Percentiles rank a stretch among this genome's conserved stretches.
These are phyloP conservation scores for Champsocephalus esox DNA, from an alignment of 2,797 vertebrate genomes.

Conservation along the genomic window DNA sequence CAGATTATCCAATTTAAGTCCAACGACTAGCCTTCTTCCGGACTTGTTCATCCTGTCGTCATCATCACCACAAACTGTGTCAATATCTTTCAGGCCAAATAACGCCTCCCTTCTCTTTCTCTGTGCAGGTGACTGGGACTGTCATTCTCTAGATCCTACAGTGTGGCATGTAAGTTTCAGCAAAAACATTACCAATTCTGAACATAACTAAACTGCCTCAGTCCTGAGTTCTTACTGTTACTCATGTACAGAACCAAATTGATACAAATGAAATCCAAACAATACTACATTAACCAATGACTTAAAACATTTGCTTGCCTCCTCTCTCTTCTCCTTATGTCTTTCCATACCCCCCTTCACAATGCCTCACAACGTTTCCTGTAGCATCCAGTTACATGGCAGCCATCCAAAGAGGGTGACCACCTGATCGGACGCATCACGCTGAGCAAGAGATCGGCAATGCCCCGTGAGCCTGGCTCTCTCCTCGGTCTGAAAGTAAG, in stretches of 20 bases:
- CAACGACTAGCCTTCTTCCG: too few relatives aligned
- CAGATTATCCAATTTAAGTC: too few relatives aligned
- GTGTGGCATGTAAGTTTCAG: conserved; percentile 94
- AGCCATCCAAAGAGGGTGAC: conserved; percentile 98
- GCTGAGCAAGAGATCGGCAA: conserved; percentile 95
- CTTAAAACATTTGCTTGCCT: not conserved
- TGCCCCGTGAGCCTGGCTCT: conserved; percentile 96
- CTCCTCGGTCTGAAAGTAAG: conserved; percentile 96
- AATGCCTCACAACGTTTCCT: not conserved
- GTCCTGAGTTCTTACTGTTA: not conserved
- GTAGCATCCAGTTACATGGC: conserved; percentile 99
- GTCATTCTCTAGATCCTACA: conserved; percentile 95
- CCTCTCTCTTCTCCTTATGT: not conserved
- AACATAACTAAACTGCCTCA: not conserved
- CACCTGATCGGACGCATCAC: conserved; percentile 97
- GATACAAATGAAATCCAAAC: not conserved
- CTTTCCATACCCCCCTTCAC: not conserved
- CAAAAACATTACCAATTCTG: conserved; percentile 7
- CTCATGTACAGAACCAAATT: not conserved
- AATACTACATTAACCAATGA: not conserved
- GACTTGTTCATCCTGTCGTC: too few relatives aligned
- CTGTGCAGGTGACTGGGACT: conserved; percentile 95
- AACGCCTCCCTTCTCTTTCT: conserved; percentile 22
- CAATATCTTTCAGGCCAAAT: not conserved
- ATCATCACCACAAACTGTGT: not conserved